These are phyloP conservation scores for Cartodere bifasciata DNA, from an alignment of 2,888 invertebrate species.

Conservation along the genomic window DNA sequence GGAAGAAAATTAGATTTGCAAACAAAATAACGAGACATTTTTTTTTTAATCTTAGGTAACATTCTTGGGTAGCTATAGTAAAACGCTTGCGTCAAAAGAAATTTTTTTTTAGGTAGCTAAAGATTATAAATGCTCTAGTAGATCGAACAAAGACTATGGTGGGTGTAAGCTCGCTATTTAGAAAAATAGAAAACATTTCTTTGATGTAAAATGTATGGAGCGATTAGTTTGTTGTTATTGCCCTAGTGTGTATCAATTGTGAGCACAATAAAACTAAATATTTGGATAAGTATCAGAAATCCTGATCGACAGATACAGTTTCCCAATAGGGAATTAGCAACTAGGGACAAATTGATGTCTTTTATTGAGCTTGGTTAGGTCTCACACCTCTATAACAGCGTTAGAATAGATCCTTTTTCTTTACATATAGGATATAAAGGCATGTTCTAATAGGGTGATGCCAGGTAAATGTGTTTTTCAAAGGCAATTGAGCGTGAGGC, in stretches of 20 bases:
- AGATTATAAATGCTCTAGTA: too few species aligned
- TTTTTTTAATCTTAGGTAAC: too few species aligned
- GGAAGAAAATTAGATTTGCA: constrained; percentile 17
- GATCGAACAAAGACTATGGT: too few species aligned
- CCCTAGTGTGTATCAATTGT: constrained; percentile 19
- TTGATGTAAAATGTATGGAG: too few species aligned
- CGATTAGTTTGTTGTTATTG: too few species aligned
- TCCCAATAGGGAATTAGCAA: constrained; percentile 20
- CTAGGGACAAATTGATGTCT: constrained; percentile 30
- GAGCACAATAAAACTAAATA: constrained; percentile 22
- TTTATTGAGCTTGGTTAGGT: constrained; percentile 26
- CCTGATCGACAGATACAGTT: constrained; percentile 22
- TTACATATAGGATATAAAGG: not conserved
- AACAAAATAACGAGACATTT: constrained; percentile 17
- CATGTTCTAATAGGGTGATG: constrained; percentile 16
- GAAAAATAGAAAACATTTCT: too few species aligned
- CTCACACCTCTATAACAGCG: constrained; percentile 28
- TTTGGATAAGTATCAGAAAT: constrained; percentile 21
- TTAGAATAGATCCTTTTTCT: not conserved
- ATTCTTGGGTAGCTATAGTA: too few species aligned
- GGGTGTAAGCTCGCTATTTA: too few species aligned
- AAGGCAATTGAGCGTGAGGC: constrained; percentile 33
- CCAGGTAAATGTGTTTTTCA: constrained; percentile 23
- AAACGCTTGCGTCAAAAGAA: too few species aligned
- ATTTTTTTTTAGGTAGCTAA: too few species aligned